A percentile compares a stretch with the other conserved stretches of the same genome.
These are phyloP conservation scores for Mirounga angustirostris DNA, from an alignment of 2,113 vertebrate genomes.

Conservation along the genomic window DNA sequence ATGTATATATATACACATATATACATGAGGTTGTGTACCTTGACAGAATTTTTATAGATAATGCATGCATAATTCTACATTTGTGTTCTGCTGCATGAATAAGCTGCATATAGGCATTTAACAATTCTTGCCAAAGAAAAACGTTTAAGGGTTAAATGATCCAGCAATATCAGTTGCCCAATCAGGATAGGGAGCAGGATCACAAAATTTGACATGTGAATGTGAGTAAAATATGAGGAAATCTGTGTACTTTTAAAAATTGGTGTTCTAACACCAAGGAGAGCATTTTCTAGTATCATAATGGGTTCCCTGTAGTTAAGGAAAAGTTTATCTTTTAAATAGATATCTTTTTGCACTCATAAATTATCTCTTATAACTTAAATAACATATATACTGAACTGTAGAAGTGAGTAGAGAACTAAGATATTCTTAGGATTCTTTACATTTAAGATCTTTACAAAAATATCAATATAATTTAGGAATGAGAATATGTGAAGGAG, in stretches of 20 bases:
- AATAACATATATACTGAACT: background rate
- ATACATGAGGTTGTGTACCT: background rate
- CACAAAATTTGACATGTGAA: background rate
- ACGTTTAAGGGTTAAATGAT: background rate
- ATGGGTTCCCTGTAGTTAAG: background rate
- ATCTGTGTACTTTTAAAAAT: background rate
- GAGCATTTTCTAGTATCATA: background rate
- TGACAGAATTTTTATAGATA: background rate
- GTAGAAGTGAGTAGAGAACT: background rate
- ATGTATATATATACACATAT: background rate
- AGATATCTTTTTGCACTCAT: background rate
- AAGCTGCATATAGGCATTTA: background rate
- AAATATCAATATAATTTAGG: background rate
- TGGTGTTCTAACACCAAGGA: background rate
- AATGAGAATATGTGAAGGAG: background rate
- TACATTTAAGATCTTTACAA: background rate
- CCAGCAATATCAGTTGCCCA: background rate
- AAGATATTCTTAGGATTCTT: background rate
- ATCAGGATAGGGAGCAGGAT: background rate
- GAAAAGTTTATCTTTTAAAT: background rate
- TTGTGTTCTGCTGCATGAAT: background rate
- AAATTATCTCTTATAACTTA: background rate
- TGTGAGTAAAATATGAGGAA: background rate
- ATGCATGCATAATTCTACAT: background rate
- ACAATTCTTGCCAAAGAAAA: background rate